Base-by-base conservation (phyloP, 2,113 vertebrate genomes). In the Cathartes aura region DNA sequence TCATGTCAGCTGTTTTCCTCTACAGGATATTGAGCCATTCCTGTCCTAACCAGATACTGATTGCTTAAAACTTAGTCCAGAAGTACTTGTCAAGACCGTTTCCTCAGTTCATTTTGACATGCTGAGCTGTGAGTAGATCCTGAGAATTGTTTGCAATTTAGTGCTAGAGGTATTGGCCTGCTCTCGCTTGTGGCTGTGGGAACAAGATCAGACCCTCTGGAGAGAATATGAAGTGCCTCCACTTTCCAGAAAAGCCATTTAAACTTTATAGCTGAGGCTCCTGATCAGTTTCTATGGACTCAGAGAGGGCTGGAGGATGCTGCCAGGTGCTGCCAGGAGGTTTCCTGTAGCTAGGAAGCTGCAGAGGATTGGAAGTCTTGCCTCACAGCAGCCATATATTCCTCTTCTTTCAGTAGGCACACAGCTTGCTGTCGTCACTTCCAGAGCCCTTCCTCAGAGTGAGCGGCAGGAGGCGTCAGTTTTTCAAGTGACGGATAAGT, bases 1-100 rank as follows among this genome's bases (percentile, higher is more conserved):
- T 98, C 92, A n/a, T 97, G 98, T 98, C 98, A 98, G 98, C 98
- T 98, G 98, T 98, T 98, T 99, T 98, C 98, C 98, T 98, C 95
- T 95, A 98, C 99, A 99, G 99, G 99, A 99, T 99, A 97, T 98
- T 97, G 98, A 98, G 97, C 87, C 97, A 98, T 99, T 99, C 98
- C 98, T 99, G 98, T 98, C 98, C 98, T 95, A 97, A 94, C 97
- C 93, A 98, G 98, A 98, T 98, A 98, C 98, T 98, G 98, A 99
- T 98, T 98, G 96, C 98, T 98, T 98, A 95, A 98, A 98, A 98
- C 97, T 98, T 98, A 98, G 94, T 97, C 97, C 97, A 98, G 98
- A 98, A 98, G 93, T 97, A 97, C 98, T 98, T 99, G 98, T 98
- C 98, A 98, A 97, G 98, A 98, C 81, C 6, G 53, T 98, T 99